Evolutionary conservation across 2,797 vertebrate species (phyloP).

Genomic region (Acipenser ruthenus): DNA sequence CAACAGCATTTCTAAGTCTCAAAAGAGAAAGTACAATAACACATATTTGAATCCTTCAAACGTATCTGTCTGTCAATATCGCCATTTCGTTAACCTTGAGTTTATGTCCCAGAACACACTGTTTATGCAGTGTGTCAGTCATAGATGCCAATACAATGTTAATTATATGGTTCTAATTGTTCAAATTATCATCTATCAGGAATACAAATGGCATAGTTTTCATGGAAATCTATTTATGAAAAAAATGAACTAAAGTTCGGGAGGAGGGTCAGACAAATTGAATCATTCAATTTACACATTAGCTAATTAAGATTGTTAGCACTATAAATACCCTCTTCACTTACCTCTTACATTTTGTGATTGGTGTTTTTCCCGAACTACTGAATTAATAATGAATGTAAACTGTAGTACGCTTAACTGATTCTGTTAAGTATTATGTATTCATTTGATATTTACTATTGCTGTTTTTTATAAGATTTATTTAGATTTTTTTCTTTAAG

Average conservation of each 20-base stretch:
- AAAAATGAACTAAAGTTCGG: not conserved
- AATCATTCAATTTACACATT: too few relatives aligned
- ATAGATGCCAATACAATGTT: not conserved
- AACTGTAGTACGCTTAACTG: too few relatives aligned
- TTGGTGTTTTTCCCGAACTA: too few relatives aligned
- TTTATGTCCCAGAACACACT: not conserved
- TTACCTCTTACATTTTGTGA: too few relatives aligned
- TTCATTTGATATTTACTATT: too few relatives aligned
- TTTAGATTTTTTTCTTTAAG: too few relatives aligned
- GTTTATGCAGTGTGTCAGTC: conserved; percentile 3
- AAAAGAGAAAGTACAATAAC: not conserved
- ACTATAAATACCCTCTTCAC: too few relatives aligned
- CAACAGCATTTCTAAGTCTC: not conserved
- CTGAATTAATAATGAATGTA: too few relatives aligned
- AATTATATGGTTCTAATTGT: conserved; percentile 3
- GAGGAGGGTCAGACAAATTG: too few relatives aligned
- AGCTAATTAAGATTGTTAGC: too few relatives aligned
- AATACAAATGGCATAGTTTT: conserved; percentile 3
- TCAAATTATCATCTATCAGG: conserved; percentile 2
- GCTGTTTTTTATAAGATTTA: too few relatives aligned
- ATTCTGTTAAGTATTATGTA: too few relatives aligned
- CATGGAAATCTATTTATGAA: conserved; percentile 1
- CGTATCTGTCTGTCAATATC: conserved; percentile 5
- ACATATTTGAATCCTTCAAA: conserved; percentile 2
- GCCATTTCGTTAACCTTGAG: conserved; percentile 14